Evolutionary conservation across 2,113 vertebrate genomes (phyloP), one percentile per base, ranked within the genome.

Genomic region (Arvicanthis niloticus): DNA sequence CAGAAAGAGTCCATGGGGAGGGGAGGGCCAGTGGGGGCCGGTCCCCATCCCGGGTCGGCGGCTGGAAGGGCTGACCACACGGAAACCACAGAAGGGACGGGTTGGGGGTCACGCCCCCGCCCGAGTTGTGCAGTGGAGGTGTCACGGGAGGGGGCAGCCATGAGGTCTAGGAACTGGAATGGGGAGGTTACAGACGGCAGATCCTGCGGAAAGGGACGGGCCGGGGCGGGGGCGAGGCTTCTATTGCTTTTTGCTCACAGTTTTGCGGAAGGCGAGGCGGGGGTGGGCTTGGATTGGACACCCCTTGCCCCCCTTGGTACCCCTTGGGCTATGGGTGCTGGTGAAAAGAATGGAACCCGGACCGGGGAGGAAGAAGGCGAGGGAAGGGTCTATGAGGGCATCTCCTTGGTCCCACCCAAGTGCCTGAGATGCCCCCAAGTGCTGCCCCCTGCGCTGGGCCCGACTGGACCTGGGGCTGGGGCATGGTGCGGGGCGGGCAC

Each of bases 161-260:
- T 42, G 91, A 95, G 96, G 97, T 96, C 92, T 88, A 76, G 95
- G 96, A 62, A 58, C 56, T 75, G 68, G 93, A 87, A 16, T 7
- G 19, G 84, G 78, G 80, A 88, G 95, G 96, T 95, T 97, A 97
- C 96, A 96, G 97, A 95, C 78, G 84, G 96, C 97, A 75, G 96
- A 94, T 97, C 96, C 95, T 97, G 95, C 92, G 75, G 95, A 73
- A 70, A 53, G 95, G 91, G 93, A 67, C 2, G 89, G 90, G 91
- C 75, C 4, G 86, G 90, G 93, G 78, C 56, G 93, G 96, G 96
- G 94, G 90, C 87, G 92, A 95, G 96, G 97, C 92, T 94, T 96
- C 97, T 98, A 98, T 98, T 98, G 98, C 98, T 98, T 97, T 97
- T 98, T 97, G 98, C 98, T 98, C 98, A 98, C 98, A 98, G 98